These are phyloP conservation scores for Phataginus tetradactyla DNA, from an alignment of 2,797 vertebrate genomes.

Conservation along the genomic window DNA sequence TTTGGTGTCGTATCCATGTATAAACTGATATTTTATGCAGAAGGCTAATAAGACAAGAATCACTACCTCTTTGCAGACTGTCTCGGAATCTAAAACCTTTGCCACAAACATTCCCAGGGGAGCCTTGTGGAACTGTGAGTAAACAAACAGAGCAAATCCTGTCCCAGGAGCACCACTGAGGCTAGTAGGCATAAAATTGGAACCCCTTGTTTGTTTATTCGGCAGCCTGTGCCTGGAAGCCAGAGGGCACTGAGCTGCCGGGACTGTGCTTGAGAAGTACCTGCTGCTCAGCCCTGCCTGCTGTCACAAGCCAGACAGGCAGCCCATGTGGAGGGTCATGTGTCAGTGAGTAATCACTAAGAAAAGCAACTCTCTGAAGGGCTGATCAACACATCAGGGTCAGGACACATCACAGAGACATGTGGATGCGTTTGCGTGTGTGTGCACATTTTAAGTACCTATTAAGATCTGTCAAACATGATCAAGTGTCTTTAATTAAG, in stretches of 20 bases:
- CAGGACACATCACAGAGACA: neutral
- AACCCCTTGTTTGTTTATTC: constrained; percentile 57
- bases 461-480: constrained; percentile 62
- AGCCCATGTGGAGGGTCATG: neutral
- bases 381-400: constrained; percentile 38
- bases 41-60: constrained; percentile 71
- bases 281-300: neutral
- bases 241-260: constrained; percentile 14
- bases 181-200: constrained; percentile 47
- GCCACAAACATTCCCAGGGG: neutral
- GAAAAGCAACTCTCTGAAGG: constrained; percentile 65
- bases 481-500: constrained; percentile 47
- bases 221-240: neutral
- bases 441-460: constrained; percentile 30
- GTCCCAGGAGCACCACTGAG: neutral
- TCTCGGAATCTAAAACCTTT: constrained; percentile 9
- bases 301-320: neutral
- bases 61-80: neutral
- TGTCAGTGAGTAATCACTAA: constrained; percentile 63
- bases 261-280: neutral
- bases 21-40: constrained; percentile 62
- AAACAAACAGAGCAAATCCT: constrained; percentile 40
- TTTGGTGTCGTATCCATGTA: neutral
- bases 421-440: neutral
- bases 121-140: neutral